Evolutionary conservation across 2,888 invertebrate genomes (phyloP), one percentile per base, ranked within the genome.

Genomic region (Cancer borealis): DNA sequence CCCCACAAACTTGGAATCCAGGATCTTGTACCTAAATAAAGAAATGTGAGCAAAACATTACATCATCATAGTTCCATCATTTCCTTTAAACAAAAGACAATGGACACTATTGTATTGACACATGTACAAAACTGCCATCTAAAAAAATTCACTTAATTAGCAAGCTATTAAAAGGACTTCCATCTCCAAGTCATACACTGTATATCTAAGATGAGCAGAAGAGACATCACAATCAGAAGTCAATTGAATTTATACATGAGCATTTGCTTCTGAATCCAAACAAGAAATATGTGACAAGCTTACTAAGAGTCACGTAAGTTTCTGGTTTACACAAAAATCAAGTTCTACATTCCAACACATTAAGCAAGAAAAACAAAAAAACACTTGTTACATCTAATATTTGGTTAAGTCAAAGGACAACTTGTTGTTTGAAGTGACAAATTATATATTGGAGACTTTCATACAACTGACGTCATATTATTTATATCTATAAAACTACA

Each of bases 11-110:
- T 95, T 93, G 26, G 95, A 89, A 60, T 98, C 98, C 95, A 98
- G 96, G 97, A 97, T 98, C 97, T 97, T 98, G 96, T 98, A 98
- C 98, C 98, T 98, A 96, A 92, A 96, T 96, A 95, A 94, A 95
- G 91, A 89, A 46, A 49, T 10, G 45, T 39, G 60, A 14, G 54
- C 17, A 14, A 1, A 60, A 60, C 60, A 60, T 60, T 21, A 60
- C 21, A 60, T 17, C 60, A 60, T 21, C 60, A 21, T 60, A 73
- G 73, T 26, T n/a, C n/a, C 26, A 26, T 6, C 21, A 73, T n/a
- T 73, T 73, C 8, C 26, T 26, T 73, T 73, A 0, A 21, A 73
- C 73, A 26, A 73, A 6, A n/a, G n/a, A 73, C n/a, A 73, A 73
- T 73, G 60, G 4, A 73, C 26, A 73, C 73, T 73, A 73, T 6